These are phyloP conservation scores for Lycaon pictus DNA, from an alignment of 2,113 vertebrate genomes.

Conservation along the genomic window DNA sequence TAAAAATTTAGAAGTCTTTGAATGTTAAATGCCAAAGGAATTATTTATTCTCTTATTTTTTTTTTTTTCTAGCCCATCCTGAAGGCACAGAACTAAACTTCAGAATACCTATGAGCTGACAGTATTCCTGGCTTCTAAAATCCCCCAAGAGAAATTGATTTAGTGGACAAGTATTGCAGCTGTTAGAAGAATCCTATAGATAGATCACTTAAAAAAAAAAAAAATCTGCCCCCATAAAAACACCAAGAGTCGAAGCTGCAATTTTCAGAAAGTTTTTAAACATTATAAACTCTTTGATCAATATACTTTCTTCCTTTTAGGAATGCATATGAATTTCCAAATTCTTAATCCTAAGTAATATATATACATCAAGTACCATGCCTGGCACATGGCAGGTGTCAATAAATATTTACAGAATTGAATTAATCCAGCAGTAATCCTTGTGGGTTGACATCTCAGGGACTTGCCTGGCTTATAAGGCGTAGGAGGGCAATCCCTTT, in stretches of 20 bases:
- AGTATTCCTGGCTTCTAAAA: slow-evolving; percentile 28
- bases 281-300: background rate
- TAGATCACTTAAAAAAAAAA: background rate
- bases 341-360: slow-evolving; percentile 14
- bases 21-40: background rate
- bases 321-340: background rate
- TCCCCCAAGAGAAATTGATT: background rate
- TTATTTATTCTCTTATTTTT: background rate
- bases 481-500: background rate
- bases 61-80: background rate
- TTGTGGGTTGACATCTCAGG: background rate
- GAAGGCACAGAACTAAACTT: slow-evolving; percentile 22
- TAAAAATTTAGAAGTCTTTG: background rate
- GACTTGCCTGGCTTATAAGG: background rate
- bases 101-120: slow-evolving; percentile 22
- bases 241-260: background rate
- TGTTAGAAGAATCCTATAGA: background rate
- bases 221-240: background rate
- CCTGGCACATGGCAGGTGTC: background rate
- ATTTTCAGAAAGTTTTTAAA: background rate
- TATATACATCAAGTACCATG: background rate
- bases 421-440: background rate
- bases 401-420: background rate
- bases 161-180: background rate
- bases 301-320: background rate